phyloP scores from a whole-genome alignment of 2,888 invertebrate genomes.

The Cephonodes hylas region DNA sequence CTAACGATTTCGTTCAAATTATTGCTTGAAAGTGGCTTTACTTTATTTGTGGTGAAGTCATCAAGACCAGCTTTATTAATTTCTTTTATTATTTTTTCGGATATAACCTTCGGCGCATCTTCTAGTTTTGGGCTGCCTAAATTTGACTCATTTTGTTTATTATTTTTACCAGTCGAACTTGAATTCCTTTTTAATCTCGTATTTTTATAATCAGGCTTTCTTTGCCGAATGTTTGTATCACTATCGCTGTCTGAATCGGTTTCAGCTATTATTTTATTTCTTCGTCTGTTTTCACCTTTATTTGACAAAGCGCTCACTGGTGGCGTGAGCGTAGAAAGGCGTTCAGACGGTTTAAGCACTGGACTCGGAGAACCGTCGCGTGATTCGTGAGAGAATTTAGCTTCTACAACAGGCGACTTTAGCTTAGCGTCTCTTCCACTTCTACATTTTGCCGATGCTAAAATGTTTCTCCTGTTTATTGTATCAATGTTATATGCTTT shows the following conservation, averaged over 20 bases:
- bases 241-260: constrained; percentile 69
- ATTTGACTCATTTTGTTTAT: constrained; percentile 58
- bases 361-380: constrained; percentile 75
- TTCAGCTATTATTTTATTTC: constrained; percentile 70
- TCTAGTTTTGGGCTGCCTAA: constrained; percentile 56
- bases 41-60: constrained; percentile 42
- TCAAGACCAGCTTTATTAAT: constrained; percentile 61
- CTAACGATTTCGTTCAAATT: constrained; percentile 26
- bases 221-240: constrained; percentile 66
- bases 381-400: constrained; percentile 85
- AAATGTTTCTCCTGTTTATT: constrained; percentile 91
- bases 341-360: constrained; percentile 72
- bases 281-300: constrained; percentile 75
- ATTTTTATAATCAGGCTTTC: constrained; percentile 73
- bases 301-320: constrained; percentile 77
- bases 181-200: constrained; percentile 71
- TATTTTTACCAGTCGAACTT: constrained; percentile 63
- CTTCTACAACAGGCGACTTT: constrained; percentile 86
- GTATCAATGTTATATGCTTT: constrained; percentile 91
- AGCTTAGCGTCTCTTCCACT: constrained; percentile 88
- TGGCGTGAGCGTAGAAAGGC: constrained; percentile 79
- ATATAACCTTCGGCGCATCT: constrained; percentile 55
- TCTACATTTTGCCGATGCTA: constrained; percentile 92
- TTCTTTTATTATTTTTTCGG: constrained; percentile 64
- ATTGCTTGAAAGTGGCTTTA: constrained; percentile 34